phyloP scores from a whole-genome alignment of 2,888 invertebrate genomes.

The Tribolium freemani region DNA sequence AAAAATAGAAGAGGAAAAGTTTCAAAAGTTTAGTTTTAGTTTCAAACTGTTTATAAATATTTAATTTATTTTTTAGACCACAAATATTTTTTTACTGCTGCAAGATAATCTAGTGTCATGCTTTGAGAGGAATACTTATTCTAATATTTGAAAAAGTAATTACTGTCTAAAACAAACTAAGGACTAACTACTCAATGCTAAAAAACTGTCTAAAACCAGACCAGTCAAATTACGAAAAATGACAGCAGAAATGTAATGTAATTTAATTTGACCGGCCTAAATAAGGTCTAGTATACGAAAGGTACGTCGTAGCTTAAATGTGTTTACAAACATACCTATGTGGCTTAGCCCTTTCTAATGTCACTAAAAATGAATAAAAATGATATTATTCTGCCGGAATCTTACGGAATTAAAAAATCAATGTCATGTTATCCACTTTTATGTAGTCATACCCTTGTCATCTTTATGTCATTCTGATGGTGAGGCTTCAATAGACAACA shows the following conservation, averaged over 20 bases:
- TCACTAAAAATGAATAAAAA: constrained; percentile 9
- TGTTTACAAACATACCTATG: background rate
- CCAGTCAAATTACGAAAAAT: too few relatives aligned
- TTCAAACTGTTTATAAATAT: constrained; percentile 26
- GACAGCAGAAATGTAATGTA: too few relatives aligned
- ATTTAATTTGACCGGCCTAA: background rate
- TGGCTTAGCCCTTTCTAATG: constrained; percentile 5
- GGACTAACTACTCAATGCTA: too few relatives aligned
- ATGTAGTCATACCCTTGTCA: background rate
- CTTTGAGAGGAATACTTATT: too few relatives aligned
- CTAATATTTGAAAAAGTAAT: too few relatives aligned
- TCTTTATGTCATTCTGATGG: background rate
- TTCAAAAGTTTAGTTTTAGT: background rate
- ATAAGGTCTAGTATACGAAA: background rate
- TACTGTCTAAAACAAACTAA: too few relatives aligned
- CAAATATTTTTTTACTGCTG: too few relatives aligned
- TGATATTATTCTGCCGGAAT: background rate
- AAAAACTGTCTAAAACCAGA: too few relatives aligned
- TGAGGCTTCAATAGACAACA: background rate
- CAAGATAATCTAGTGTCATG: too few relatives aligned
- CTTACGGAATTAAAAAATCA: background rate
- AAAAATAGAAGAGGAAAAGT: background rate
- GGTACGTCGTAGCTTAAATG: background rate
- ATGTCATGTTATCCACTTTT: background rate
- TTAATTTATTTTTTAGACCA: background rate